Evolutionary conservation across 2,888 invertebrate genomes (phyloP).

Genomic region (Drosophila quinaria): DNA sequence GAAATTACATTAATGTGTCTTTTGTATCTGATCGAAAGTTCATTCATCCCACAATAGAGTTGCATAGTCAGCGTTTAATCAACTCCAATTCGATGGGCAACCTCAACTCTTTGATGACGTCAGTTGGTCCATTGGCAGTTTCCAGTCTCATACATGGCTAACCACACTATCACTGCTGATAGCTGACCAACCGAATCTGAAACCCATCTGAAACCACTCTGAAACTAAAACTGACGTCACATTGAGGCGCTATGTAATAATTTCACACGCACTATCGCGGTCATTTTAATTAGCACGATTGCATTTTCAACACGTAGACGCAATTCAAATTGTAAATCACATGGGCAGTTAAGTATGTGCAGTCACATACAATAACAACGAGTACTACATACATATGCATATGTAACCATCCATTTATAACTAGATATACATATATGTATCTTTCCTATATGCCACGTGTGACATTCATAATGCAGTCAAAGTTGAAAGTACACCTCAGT

Average conservation of each 20-base stretch:
- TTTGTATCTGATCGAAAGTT: neutral
- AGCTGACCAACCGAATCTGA: neutral
- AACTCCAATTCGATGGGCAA: conserved; percentile 8
- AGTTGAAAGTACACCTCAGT: conserved; percentile 9
- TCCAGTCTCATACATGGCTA: neutral
- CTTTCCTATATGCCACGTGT: conserved; percentile 14
- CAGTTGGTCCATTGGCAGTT: conserved; percentile 7
- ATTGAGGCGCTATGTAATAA: conserved; percentile 54
- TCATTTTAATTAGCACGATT: conserved; percentile 79
- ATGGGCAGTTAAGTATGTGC: conserved; percentile 60
- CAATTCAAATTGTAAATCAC: conserved; percentile 74
- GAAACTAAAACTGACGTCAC: conserved; percentile 18
- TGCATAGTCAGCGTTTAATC: conserved; percentile 20
- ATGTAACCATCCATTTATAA: neutral
- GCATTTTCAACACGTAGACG: conserved; percentile 73
- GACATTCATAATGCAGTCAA: conserved; percentile 35
- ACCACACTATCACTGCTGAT: conserved; percentile 28
- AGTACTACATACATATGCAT: conserved; percentile 17
- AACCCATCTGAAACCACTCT: neutral
- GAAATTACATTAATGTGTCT: neutral
- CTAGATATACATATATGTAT: neutral
- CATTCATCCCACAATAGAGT: neutral
- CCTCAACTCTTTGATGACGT: conserved; percentile 23
- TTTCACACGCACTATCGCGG: conserved; percentile 76
- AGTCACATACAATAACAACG: conserved; percentile 26